phyloP scores from a whole-genome alignment of 2,113 vertebrate genomes.

The Pelusios castaneus region DNA sequence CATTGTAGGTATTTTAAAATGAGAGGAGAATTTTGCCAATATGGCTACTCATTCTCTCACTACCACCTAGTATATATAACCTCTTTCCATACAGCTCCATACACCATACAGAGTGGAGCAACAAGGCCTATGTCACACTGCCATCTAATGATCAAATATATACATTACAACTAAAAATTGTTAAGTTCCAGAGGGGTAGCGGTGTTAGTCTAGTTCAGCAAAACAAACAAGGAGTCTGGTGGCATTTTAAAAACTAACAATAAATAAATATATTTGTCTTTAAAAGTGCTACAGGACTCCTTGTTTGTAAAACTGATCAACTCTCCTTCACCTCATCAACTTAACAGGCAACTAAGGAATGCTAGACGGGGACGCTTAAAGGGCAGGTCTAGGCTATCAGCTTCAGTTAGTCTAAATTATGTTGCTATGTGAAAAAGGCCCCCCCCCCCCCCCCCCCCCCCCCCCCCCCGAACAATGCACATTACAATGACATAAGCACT shows the following conservation, averaged over 20 bases:
- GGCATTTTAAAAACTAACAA: no score
- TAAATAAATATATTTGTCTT: no score
- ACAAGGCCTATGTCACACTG: slow-evolving; percentile 55
- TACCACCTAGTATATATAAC: neutral
- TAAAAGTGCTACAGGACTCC: no score
- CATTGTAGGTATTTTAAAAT: slow-evolving; percentile 15
- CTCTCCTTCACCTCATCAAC: neutral
- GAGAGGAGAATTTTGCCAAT: slow-evolving; percentile 40
- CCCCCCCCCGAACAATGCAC: no score
- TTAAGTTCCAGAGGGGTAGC: no score
- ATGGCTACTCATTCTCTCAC: slow-evolving; percentile 7
- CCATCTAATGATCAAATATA: slow-evolving; percentile 51
- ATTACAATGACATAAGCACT: no score
- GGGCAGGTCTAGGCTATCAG: no score
- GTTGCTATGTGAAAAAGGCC: no score
- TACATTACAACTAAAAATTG: slow-evolving; percentile 1
- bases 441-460: no score
- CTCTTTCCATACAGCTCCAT: neutral
- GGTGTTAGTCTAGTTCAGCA: no score
- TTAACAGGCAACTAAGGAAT: neutral
- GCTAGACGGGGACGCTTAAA: neutral
- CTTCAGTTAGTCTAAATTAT: no score
- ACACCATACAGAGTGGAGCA: neutral
- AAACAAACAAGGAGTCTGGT: no score
- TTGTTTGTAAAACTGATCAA: neutral